Percentiles rank a stretch among this genome's conserved stretches.
Evolutionary conservation across 2,888 invertebrate genomes (phyloP).

Genomic region (Ichneumon xanthorius): DNA sequence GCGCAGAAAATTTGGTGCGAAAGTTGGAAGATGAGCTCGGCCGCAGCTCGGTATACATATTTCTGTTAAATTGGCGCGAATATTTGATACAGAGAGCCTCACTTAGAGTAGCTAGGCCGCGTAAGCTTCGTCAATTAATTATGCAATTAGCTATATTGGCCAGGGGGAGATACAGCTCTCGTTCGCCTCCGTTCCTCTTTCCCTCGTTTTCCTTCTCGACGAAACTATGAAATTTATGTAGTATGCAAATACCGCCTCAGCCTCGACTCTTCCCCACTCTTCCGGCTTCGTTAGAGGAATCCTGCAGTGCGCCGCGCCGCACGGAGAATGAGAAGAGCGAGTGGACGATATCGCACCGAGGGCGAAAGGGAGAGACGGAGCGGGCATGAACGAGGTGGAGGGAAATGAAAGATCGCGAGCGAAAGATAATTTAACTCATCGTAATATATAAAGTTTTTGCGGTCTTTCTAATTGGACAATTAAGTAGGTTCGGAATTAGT

Average conservation of each 20-base stretch:
- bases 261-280: slow-evolving; percentile 27
- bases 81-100: slow-evolving; percentile 14
- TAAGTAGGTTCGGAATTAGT: slow-evolving; percentile 65
- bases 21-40: background rate
- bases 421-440: slow-evolving; percentile 61
- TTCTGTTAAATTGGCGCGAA: slow-evolving; percentile 27
- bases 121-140: slow-evolving; percentile 59
- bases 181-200: background rate
- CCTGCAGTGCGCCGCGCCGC: background rate
- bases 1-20: background rate
- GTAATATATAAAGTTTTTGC: slow-evolving; percentile 54
- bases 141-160: slow-evolving; percentile 59
- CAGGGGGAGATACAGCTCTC: slow-evolving; percentile 18
- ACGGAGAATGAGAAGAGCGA: slow-evolving; percentile 25
- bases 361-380: slow-evolving; percentile 9
- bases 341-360: slow-evolving; percentile 29
- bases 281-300: slow-evolving; percentile 27
- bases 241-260: slow-evolving; percentile 62
- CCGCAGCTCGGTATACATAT: slow-evolving; percentile 1
- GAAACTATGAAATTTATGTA: slow-evolving; percentile 66
- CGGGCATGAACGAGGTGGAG: slow-evolving; percentile 20
- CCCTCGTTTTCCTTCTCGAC: slow-evolving; percentile 48
- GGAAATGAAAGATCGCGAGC: slow-evolving; percentile 47
- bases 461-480: slow-evolving; percentile 66
- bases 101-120: background rate